Conservation (phyloP, 2,113 vertebrate genomes). For the Gopherus flavomarginatus region DNA sequence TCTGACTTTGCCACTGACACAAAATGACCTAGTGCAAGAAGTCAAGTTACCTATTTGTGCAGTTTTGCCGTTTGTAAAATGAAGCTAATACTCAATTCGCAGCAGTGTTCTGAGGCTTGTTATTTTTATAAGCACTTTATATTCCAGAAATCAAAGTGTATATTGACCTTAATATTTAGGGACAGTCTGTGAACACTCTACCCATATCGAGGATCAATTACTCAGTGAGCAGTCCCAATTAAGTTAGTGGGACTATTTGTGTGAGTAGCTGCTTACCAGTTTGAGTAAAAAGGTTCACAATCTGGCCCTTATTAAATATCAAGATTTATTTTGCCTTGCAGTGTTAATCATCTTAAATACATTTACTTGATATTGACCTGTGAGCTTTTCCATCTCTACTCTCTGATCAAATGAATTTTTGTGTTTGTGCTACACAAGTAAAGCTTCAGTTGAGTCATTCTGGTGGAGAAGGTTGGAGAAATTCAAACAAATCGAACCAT, state of each 20-base stretch:
- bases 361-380: background rate
- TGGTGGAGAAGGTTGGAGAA: background rate
- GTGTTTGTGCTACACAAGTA: background rate
- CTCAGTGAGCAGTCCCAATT: background rate
- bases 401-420: background rate
- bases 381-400: background rate
- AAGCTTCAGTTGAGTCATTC: background rate
- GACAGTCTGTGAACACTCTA: background rate
- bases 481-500: background rate
- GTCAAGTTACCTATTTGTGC: background rate
- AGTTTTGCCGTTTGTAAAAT: background rate
- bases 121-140: background rate
- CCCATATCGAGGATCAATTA: background rate
- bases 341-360: background rate
- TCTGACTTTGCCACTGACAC: background rate
- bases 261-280: background rate
- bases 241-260: background rate
- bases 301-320: background rate
- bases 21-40: background rate
- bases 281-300: background rate
- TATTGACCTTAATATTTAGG: background rate
- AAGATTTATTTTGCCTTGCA: background rate
- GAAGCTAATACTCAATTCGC: background rate
- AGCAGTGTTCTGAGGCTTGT: rapidly evolving
- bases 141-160: background rate